These are phyloP conservation scores for Taenioides sp. DNA, from an alignment of 2,797 vertebrate species.

Conservation along the genomic window DNA sequence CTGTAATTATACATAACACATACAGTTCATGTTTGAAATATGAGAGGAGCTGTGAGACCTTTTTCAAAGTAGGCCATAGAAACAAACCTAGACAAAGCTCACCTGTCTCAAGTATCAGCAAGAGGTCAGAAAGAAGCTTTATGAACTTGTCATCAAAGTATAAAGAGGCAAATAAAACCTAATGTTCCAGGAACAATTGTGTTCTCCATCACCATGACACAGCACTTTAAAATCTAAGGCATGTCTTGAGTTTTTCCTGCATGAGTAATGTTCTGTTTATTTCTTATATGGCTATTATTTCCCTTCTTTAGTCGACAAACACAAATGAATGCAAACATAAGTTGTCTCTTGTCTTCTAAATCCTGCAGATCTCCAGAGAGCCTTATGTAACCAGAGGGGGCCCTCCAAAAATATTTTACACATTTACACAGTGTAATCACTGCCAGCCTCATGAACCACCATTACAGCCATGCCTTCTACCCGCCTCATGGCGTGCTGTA, in stretches of 20 bases:
- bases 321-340: neutral
- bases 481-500: neutral
- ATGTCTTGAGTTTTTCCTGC: neutral
- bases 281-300: neutral
- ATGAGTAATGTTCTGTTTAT: neutral
- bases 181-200: conserved; percentile 12
- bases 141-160: conserved; percentile 14
- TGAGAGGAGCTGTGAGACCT: conserved; percentile 20
- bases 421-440: conserved; percentile 56
- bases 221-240: neutral
- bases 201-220: conserved; percentile 6
- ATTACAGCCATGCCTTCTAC: conserved; percentile 9
- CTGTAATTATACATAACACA: neutral
- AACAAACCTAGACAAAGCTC: conserved; percentile 23
- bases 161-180: conserved; percentile 29
- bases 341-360: conserved; percentile 35
- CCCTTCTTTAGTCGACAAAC: neutral
- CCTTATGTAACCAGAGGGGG: conserved; percentile 32
- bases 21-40: neutral
- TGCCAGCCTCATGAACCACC: conserved; percentile 19
- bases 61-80: conserved; percentile 21
- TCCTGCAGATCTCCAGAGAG: conserved; percentile 56
- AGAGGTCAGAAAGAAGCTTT: conserved; percentile 20
- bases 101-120: conserved; percentile 53
- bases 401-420: conserved; percentile 42